A percentile compares a stretch with the other conserved stretches of the same genome.
phyloP scores from a whole-genome alignment of 2,797 vertebrate genomes.

The Poeciliopsis turneri region DNA sequence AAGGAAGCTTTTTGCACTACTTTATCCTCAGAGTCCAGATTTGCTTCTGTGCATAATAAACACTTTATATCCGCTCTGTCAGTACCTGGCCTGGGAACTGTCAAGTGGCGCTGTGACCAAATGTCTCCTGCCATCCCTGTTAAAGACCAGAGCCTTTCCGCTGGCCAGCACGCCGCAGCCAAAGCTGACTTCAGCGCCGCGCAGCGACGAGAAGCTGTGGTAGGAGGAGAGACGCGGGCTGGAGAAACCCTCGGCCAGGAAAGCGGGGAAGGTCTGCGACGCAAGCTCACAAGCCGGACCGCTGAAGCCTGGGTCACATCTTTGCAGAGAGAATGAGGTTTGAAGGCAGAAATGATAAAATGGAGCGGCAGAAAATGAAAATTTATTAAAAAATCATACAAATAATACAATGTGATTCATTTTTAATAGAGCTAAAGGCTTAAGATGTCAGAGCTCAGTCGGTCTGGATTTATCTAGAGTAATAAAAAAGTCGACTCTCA shows the following conservation, averaged over 20 bases:
- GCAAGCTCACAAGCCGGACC: constrained; percentile 95
- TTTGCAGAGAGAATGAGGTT: constrained; percentile 51
- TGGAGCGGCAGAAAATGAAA: constrained; percentile 49
- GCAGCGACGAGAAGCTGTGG: constrained; percentile 96
- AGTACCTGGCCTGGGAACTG: constrained; percentile 95
- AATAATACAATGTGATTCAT: constrained; percentile 54
- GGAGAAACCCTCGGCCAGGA: constrained; percentile 94
- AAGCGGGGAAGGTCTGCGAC: constrained; percentile 93
- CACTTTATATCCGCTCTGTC: neutral
- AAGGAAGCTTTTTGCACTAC: constrained; percentile 34
- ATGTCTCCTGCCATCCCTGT: constrained; percentile 93
- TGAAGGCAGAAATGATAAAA: constrained; percentile 27
- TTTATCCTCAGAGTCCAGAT: constrained; percentile 10
- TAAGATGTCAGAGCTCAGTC: constrained; percentile 37
- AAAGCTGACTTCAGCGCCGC: constrained; percentile 97
- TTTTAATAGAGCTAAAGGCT: constrained; percentile 48
- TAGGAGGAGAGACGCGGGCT: constrained; percentile 94
- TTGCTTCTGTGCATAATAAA: neutral
- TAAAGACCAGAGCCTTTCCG: constrained; percentile 97
- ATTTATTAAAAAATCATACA: constrained; percentile 55
- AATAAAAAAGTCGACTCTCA: constrained; percentile 78
- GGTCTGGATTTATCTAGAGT: constrained; percentile 60
- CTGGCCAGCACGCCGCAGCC: constrained; percentile 96
- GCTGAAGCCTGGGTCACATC: constrained; percentile 96
- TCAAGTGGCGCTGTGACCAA: constrained; percentile 93